phyloP scores from a whole-genome alignment of 37 sponge, comb jelly and placozoan species.

The Hexactinellida sp. region DNA sequence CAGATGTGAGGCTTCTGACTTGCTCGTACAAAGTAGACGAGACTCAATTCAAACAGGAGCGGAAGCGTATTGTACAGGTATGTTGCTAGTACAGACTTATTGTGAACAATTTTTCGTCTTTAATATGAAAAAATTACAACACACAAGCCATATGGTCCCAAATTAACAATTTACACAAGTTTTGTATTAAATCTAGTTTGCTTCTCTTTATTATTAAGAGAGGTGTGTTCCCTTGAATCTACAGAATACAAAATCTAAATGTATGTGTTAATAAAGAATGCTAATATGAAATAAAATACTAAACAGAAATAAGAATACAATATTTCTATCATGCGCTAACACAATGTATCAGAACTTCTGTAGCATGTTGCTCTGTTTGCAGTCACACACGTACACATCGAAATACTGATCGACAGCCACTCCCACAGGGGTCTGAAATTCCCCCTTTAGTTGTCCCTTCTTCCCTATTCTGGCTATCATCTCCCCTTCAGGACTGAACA shows the following conservation, averaged over 20 bases:
- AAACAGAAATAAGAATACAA: too few relatives aligned
- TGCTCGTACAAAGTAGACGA: not conserved
- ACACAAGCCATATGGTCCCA: too few relatives aligned
- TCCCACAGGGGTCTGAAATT: constrained; percentile 38
- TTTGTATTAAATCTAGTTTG: too few relatives aligned
- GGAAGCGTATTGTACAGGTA: not conserved
- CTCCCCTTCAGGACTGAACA: not conserved
- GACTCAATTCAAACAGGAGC: not conserved
- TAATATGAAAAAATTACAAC: too few relatives aligned
- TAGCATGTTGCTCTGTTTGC: constrained; percentile 29
- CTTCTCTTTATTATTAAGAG: too few relatives aligned
- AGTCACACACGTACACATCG: constrained; percentile 32
- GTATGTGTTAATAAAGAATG: not conserved
- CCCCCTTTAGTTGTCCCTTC: constrained; percentile 10
- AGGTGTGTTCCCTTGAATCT: not conserved
- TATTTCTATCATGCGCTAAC: too few relatives aligned
- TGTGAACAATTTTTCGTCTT: too few relatives aligned
- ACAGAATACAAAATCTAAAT: not conserved
- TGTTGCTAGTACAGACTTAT: not conserved
- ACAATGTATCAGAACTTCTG: not conserved
- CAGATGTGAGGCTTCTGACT: not conserved
- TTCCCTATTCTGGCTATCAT: constrained; percentile 5
- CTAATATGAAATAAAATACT: not conserved
- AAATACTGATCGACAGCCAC: constrained; percentile 17
- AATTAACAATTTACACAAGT: too few relatives aligned